Conservation (phyloP, 2,113 vertebrate species). For the Cariama cristata region DNA sequence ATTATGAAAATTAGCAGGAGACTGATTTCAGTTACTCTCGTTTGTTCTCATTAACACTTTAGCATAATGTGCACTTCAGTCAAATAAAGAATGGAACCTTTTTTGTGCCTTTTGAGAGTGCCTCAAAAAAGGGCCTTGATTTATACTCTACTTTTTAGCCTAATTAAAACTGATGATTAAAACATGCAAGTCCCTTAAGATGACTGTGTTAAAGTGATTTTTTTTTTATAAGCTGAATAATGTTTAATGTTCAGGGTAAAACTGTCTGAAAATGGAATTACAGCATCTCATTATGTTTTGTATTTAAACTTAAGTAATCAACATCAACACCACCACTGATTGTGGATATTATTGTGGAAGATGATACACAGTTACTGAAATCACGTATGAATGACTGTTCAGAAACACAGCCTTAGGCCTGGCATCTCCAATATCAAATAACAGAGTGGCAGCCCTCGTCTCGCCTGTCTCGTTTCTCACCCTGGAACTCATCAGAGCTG, state of each 20-base stretch:
- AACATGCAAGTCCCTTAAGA: conserved; percentile 49
- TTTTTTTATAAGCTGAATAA: conserved; percentile 17
- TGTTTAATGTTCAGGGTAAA: conserved; percentile 29
- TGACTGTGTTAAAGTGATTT: conserved; percentile 21
- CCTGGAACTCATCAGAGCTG: neutral
- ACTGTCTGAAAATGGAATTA: neutral
- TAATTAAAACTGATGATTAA: conserved; percentile 71
- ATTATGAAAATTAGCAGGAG: conserved; percentile 53
- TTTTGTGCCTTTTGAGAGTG: conserved; percentile 39
- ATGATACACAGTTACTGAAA: neutral
- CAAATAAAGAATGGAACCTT: conserved; percentile 41
- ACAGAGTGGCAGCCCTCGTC: neutral
- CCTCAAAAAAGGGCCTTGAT: conserved; percentile 54
- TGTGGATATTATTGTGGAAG: neutral
- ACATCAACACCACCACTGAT: neutral
- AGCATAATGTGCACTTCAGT: conserved; percentile 33
- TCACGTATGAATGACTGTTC: neutral
- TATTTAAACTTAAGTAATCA: conserved; percentile 23
- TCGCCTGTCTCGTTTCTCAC: neutral
- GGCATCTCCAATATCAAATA: accelerated
- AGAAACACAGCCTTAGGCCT: neutral
- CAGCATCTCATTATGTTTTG: neutral
- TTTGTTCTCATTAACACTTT: conserved; percentile 51
- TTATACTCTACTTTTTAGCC: conserved; percentile 52
- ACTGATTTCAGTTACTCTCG: conserved; percentile 22